Percentiles rank a stretch among this genome's conserved stretches.
phyloP scores from a whole-genome alignment of 1,140 invertebrate species.

The Bombus vancouverensis region DNA sequence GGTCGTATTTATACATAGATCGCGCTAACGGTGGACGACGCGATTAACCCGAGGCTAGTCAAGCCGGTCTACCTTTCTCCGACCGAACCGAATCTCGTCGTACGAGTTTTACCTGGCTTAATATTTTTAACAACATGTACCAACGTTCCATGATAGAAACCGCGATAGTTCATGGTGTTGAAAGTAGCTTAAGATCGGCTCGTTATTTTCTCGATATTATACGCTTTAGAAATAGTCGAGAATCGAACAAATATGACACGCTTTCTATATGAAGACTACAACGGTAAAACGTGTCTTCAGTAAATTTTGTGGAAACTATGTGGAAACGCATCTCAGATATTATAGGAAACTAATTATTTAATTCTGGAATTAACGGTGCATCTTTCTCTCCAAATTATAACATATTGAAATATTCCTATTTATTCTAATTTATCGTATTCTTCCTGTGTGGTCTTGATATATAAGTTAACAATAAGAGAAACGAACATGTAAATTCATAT shows the following conservation, averaged over 20 bases:
- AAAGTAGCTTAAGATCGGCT: not conserved
- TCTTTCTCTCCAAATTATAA: too few relatives aligned
- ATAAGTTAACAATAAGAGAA: too few relatives aligned
- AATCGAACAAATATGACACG: not conserved
- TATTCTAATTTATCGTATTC: too few relatives aligned
- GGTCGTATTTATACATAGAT: not conserved
- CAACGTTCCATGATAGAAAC: not conserved
- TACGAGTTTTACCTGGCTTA: conserved; percentile 14
- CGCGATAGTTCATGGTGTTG: not conserved
- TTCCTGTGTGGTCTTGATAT: too few relatives aligned
- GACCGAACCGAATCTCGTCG: conserved; percentile 16
- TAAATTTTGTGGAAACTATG: too few relatives aligned
- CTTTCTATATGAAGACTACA: too few relatives aligned
- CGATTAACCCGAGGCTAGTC: not conserved
- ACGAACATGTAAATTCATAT: too few relatives aligned
- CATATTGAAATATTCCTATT: too few relatives aligned
- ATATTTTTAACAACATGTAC: conserved; percentile 3
- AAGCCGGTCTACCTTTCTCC: conserved; percentile 50
- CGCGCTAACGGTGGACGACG: not conserved
- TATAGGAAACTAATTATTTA: too few relatives aligned
- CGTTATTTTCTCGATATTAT: not conserved
- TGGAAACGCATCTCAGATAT: too few relatives aligned
- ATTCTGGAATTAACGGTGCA: too few relatives aligned
- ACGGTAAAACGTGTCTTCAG: not conserved
- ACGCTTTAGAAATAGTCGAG: not conserved